Evolutionary conservation across 2,113 vertebrate genomes (phyloP).

Genomic region (Dipodomys ordii): DNA sequence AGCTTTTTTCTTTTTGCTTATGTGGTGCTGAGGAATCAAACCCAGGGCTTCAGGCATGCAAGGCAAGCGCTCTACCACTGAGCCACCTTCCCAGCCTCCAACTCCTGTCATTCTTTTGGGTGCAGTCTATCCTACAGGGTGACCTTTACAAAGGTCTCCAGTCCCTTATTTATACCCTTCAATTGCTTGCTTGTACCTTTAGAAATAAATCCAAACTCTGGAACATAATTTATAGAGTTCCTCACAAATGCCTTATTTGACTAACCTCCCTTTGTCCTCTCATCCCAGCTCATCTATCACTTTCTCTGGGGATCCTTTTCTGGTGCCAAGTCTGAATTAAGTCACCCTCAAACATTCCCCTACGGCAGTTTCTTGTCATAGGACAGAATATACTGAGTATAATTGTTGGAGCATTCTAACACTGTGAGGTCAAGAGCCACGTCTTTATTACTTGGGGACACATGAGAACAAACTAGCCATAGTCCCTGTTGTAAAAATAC

Average conservation of each 20-base stretch:
- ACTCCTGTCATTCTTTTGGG: background rate
- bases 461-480: background rate
- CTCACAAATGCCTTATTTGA: slow-evolving; percentile 18
- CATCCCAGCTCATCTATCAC: background rate
- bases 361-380: slow-evolving; percentile 7
- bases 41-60: too few relatives aligned
- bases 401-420: background rate
- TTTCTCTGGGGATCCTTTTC: background rate
- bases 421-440: slow-evolving; percentile 8
- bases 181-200: background rate
- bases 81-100: too few relatives aligned
- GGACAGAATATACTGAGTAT: background rate
- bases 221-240: slow-evolving; percentile 18
- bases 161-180: background rate
- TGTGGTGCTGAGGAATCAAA: too few relatives aligned
- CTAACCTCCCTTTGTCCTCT: slow-evolving; percentile 8
- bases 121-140: background rate
- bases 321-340: background rate
- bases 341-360: background rate
- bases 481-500: background rate
- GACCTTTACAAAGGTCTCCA: slow-evolving; percentile 14
- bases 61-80: too few relatives aligned
- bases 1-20: too few relatives aligned
- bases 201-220: background rate
- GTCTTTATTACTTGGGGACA: slow-evolving; percentile 51